Percentiles rank a stretch among this genome's conserved stretches.
These are phyloP conservation scores for Leptopilina boulardi DNA, from an alignment of 1,140 invertebrate species.

Conservation along the genomic window DNA sequence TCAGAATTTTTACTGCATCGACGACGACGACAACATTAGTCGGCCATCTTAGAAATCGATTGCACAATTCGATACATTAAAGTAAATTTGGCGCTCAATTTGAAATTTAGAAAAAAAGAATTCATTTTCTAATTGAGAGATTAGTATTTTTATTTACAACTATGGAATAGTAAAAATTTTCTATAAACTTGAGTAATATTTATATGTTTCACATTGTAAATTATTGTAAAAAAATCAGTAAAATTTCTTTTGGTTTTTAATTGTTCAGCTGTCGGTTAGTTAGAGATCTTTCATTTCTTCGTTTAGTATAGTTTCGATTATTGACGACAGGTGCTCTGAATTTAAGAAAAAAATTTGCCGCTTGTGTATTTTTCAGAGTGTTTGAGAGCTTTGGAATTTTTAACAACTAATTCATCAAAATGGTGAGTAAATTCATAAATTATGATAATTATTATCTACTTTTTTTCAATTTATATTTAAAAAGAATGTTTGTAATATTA, in stretches of 20 bases:
- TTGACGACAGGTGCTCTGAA: too few species aligned
- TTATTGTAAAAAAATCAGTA: too few species aligned
- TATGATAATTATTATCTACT: not conserved
- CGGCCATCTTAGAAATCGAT: slow-evolving; percentile 11
- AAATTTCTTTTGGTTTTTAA: too few species aligned
- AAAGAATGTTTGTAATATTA: not conserved
- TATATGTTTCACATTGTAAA: too few species aligned
- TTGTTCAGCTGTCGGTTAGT: too few species aligned
- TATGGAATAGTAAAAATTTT: too few species aligned
- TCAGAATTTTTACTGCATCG: slow-evolving; percentile 5
- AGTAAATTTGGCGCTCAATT: not conserved
- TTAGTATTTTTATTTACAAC: too few species aligned
- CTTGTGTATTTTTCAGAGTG: slow-evolving; percentile 19
- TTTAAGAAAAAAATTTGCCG: too few species aligned
- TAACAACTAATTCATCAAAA: slow-evolving; percentile 29
- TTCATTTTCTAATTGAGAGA: not conserved
- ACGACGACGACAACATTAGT: slow-evolving; percentile 11
- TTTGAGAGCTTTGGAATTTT: slow-evolving; percentile 41
- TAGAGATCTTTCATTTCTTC: too few species aligned
- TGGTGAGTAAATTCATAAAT: slow-evolving; percentile 24
- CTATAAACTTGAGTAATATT: too few species aligned
- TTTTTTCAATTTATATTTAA: not conserved
- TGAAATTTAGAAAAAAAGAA: not conserved
- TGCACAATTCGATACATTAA: not conserved
- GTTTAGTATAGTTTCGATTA: too few species aligned